phyloP scores from a whole-genome alignment of 2,888 invertebrate species.

The Spodoptera picta region DNA sequence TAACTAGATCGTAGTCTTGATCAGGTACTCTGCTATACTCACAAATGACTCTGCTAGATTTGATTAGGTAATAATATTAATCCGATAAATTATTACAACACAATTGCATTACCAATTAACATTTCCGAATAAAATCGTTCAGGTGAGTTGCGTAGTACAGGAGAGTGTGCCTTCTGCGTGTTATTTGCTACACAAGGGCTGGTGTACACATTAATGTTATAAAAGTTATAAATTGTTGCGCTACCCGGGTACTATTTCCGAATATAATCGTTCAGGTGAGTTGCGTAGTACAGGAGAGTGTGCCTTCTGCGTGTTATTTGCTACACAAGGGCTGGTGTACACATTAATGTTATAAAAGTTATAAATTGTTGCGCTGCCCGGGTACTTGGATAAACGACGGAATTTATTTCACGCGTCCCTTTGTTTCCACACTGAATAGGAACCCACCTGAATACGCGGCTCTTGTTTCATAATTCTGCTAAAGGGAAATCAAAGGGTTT shows the following conservation, averaged over 20 bases:
- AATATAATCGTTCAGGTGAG: too few relatives aligned
- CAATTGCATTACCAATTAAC: not conserved
- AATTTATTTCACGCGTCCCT: conserved; percentile 48
- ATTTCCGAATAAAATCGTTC: too few relatives aligned
- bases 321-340: not conserved
- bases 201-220: conserved; percentile 28
- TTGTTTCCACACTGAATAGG: conserved; percentile 47
- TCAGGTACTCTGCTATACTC: too few relatives aligned
- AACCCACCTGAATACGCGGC: conserved; percentile 25
- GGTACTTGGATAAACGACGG: conserved; percentile 41
- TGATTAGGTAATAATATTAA: too few relatives aligned
- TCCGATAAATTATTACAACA: too few relatives aligned
- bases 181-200: conserved; percentile 6
- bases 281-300: not conserved
- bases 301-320: conserved; percentile 33
- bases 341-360: conserved; percentile 48
- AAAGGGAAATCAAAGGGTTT: conserved; percentile 27
- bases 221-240: conserved; percentile 57
- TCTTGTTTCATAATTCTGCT: conserved; percentile 37
- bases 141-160: too few relatives aligned
- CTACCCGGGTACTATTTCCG: conserved; percentile 32
- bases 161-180: conserved; percentile 30
- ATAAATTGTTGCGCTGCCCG: conserved; percentile 51
- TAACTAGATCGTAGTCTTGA: too few relatives aligned
- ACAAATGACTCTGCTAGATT: too few relatives aligned